Evolutionary conservation across 2,888 invertebrate genomes (phyloP).

Genomic region (Napeogenes sylphis): DNA sequence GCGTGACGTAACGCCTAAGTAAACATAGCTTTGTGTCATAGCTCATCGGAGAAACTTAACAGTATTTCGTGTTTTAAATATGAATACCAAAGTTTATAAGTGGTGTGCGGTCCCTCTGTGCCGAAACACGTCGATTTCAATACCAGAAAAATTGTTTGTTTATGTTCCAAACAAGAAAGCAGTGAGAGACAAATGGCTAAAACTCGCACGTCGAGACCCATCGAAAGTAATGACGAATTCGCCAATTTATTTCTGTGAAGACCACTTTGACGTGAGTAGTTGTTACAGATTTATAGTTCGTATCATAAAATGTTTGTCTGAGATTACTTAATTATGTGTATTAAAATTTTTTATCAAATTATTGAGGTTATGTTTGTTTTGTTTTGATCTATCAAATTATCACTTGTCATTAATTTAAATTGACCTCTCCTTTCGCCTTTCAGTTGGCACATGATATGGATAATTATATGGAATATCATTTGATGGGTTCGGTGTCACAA

Average conservation of each 20-base stretch:
- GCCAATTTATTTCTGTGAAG: conserved; percentile 23
- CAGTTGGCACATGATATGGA: conserved; percentile 34
- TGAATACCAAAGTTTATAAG: conserved; percentile 19
- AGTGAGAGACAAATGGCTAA: conserved; percentile 34
- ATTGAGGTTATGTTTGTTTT: conserved; percentile 16
- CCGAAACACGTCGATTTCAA: conserved; percentile 25
- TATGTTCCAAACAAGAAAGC: conserved; percentile 33
- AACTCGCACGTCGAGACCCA: conserved; percentile 33
- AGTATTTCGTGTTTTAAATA: background rate
- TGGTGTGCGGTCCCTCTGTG: conserved; percentile 8
- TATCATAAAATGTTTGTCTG: too few relatives aligned
- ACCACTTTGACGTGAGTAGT: conserved; percentile 25
- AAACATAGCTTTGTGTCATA: too few relatives aligned
- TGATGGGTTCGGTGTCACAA: conserved; percentile 42
- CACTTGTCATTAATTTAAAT: background rate
- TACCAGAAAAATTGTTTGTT: conserved; percentile 33
- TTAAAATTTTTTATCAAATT: too few relatives aligned
- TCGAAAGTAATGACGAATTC: conserved; percentile 26
- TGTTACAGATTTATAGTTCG: conserved; percentile 7
- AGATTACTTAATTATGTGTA: conserved; percentile 3
- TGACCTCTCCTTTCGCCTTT: too few relatives aligned
- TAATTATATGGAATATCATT: conserved; percentile 35
- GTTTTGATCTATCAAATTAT: conserved; percentile 8
- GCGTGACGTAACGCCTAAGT: too few relatives aligned
- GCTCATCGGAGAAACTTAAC: too few relatives aligned